phyloP scores from a whole-genome alignment of 2,888 invertebrate species.

The Oxytorus armatus region DNA sequence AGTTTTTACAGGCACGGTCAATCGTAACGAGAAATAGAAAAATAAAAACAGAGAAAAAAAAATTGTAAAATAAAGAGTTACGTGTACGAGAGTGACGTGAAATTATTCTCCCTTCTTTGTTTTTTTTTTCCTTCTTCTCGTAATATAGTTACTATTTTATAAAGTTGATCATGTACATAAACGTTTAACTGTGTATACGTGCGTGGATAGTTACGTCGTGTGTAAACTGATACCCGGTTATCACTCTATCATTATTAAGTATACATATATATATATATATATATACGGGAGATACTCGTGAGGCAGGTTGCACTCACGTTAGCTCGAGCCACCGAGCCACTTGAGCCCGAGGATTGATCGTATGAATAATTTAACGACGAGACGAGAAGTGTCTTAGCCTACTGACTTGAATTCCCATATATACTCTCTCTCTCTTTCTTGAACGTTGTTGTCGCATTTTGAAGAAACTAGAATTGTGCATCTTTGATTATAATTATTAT shows the following conservation, averaged over 20 bases:
- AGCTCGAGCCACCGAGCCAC: conserved; percentile 38
- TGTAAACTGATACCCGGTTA: conserved; percentile 59
- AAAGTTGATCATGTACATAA: not conserved
- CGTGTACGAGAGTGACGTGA: conserved; percentile 25
- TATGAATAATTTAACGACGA: conserved; percentile 66
- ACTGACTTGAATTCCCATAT: conserved; percentile 54
- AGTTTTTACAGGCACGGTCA: conserved; percentile 1
- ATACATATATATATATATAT: conserved; percentile 10
- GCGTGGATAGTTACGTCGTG: too few relatives aligned
- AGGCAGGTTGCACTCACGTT: conserved; percentile 30
- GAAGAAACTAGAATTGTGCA: too few relatives aligned
- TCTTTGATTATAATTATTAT: too few relatives aligned
- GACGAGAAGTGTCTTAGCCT: conserved; percentile 59
- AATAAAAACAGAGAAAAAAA: too few relatives aligned
- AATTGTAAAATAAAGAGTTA: not conserved
- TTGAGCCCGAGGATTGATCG: conserved; percentile 63
- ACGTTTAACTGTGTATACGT: not conserved
- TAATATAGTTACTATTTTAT: conserved; percentile 4
- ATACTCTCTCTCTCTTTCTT: not conserved
- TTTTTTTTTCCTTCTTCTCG: too few relatives aligned
- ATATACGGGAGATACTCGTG: too few relatives aligned
- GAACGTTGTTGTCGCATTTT: conserved; percentile 20
- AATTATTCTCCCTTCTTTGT: not conserved
- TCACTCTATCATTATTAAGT: conserved; percentile 62
- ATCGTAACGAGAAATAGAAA: conserved; percentile 6